Conservation (phyloP, 2,888 invertebrate species). For the Lysandra bellargus region DNA sequence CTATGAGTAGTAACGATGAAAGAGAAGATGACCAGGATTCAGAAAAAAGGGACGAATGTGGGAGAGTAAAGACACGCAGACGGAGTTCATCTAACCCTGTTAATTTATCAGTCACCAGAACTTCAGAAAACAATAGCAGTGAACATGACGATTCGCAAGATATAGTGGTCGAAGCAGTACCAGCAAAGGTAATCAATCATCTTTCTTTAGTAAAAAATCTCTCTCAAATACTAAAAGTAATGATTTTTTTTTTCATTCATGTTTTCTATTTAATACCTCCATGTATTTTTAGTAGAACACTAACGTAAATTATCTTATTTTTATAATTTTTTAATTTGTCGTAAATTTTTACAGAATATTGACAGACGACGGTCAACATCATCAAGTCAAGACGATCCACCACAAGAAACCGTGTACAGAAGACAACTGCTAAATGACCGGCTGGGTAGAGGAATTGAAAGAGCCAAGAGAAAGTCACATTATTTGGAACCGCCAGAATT, state of each 20-base stretch:
- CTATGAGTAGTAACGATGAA: conserved; percentile 77
- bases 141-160: conserved; percentile 79
- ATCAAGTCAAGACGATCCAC: conserved; percentile 75
- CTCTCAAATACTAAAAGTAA: not conserved
- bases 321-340: not conserved
- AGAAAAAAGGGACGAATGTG: conserved; percentile 76
- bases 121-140: conserved; percentile 80
- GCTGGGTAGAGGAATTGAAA: conserved; percentile 81
- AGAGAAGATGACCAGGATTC: conserved; percentile 74
- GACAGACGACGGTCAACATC: conserved; percentile 75
- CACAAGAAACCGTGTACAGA: conserved; percentile 79
- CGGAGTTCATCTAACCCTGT: conserved; percentile 91
- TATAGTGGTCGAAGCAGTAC: conserved; percentile 77
- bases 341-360: conserved; percentile 60
- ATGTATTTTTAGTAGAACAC: too few relatives aligned
- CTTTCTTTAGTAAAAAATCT: not conserved
- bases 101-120: conserved; percentile 85
- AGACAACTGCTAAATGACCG: conserved; percentile 82
- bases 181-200: conserved; percentile 65
- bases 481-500: conserved; percentile 85
- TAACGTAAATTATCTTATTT: not conserved
- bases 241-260: too few relatives aligned
- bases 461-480: conserved; percentile 83
- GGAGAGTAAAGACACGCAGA: conserved; percentile 80
- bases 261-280: too few relatives aligned